These are phyloP conservation scores for Drosophila setifemur DNA, from an alignment of 1,140 invertebrate species.

Conservation along the genomic window DNA sequence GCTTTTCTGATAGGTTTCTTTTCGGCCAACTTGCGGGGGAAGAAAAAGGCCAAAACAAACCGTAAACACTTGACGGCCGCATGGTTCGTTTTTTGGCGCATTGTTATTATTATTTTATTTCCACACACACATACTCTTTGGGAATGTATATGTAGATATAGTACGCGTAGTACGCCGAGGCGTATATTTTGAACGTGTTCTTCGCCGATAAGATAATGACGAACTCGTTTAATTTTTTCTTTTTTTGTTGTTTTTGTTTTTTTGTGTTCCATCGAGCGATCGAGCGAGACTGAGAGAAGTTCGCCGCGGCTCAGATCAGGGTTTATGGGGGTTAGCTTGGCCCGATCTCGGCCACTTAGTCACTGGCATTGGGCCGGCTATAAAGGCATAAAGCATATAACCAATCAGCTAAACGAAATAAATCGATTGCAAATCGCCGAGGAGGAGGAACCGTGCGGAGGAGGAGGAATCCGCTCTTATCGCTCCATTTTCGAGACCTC, in stretches of 20 bases:
- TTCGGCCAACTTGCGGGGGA: not conserved
- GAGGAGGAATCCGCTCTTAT: conserved; percentile 7
- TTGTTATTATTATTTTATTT: conserved; percentile 68
- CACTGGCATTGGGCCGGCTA: conserved; percentile 19
- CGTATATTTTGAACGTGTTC: conserved; percentile 51
- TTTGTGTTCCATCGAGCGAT: too few relatives aligned
- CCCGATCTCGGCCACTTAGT: conserved; percentile 7
- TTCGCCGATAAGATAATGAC: conserved; percentile 31
- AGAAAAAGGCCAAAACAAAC: conserved; percentile 54
- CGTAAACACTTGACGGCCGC: conserved; percentile 63
- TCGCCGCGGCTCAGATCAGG: conserved; percentile 6
- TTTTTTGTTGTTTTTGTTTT: too few relatives aligned
- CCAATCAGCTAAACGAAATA: conserved; percentile 8
- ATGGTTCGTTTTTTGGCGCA: conserved; percentile 61
- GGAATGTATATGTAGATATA: conserved; percentile 21
- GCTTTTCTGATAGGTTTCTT: conserved; percentile 11
- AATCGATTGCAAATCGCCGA: conserved; percentile 20
- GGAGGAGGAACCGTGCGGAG: too few relatives aligned
- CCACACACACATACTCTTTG: not conserved
- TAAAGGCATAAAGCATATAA: conserved; percentile 30
- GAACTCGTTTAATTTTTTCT: not conserved
- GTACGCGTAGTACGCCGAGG: conserved; percentile 38
- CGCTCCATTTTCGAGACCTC: too few relatives aligned
- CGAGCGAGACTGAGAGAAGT: not conserved
- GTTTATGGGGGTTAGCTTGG: conserved; percentile 20